Base-by-base conservation (phyloP, 2,113 vertebrate species). In the Lepus americanus region DNA sequence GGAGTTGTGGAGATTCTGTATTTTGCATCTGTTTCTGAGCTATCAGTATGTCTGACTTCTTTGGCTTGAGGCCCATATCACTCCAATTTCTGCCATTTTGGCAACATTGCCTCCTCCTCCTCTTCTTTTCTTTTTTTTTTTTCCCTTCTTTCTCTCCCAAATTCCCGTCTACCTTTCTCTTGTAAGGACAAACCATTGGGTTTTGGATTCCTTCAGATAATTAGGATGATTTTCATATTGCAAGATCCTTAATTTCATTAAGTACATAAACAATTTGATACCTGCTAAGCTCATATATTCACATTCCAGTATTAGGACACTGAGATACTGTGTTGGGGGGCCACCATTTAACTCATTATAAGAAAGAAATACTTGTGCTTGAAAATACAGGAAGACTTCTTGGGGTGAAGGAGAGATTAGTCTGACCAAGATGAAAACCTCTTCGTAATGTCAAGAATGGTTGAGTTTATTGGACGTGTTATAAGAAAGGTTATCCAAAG, bases 221-320 rank as follows among this genome's bases (percentile, higher is more conserved):
- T 80, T 36, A 85, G 20, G 3, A 33, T 79, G 5, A 88, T 88
- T 49, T 74, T 22, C 14, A 51, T 74, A 53, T 66, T 0, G 73
- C 11, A 87, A 53, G 25, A 73, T 19, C 33, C 13, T 79, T 89
- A 22, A 22, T 9, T 39, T 72, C 39, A 5, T 61, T 29, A 27
- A 78, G 82, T 72, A 16, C 14, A 10, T 23, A 33, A 76, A 73
- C 3, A 20, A 1, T 1, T 77, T n/a, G 4, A 66, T 83, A 17
- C 17, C 25, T 44, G 63, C 53, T 2, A 69, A 51, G 6, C 0
- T 39, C 2, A 11, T 0, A 10, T 14, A 27, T 0, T 4, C 6
- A 29, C 29, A 22, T 39, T 59, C 8, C n/a, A 76, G 31, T 3
- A 44, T n/a, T 51, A 22, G 33, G 1, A 67, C 2, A 0, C 9